Evolutionary conservation across 92 coral and sea anemone genomes (phyloP), one percentile per base, ranked within the genome.

Genomic region (Nematostella vectensis): DNA sequence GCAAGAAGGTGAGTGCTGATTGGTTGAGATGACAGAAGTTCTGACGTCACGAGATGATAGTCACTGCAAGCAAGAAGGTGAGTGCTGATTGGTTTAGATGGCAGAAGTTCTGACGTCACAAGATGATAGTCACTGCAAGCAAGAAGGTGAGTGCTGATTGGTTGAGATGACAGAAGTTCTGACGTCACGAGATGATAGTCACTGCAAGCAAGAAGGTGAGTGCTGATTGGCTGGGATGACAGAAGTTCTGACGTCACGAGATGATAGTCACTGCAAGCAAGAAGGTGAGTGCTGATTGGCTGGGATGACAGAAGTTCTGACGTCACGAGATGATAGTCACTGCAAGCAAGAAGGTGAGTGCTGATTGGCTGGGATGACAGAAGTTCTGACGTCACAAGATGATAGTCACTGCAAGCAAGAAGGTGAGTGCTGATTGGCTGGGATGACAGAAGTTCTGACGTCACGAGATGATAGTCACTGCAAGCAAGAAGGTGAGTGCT

Each of bases 261-360:
- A 82, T 48, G 78, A 75, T n/a, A 74, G 76, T 36, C 71, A 86
- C 36, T 69, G 77, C 24, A 77, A 82, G 17, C 96, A 87, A 51
- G 85, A 74, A 74, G 99, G 99, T 82, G 44, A 27, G 57, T 44
- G n/a, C n/a, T n/a, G n/a, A n/a, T n/a, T n/a, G n/a, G n/a, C n/a
- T n/a, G n/a, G n/a, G 52, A 62, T 89, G 28, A 81, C 83, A 33
- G 95, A 80, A 54, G 70, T 89, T 40, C 71, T 85, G 45, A 70
- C 84, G 52, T 72, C 76, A 31, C 70, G 79, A 37, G 91, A 85
- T 45, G 77, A 74, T n/a, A 76, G 78, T 31, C 72, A 89, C 38
- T 71, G 76, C 23, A 77, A 85, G 16, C 97, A 85, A 55, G 85
- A 76, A 73, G 97, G 97, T 86, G 44, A 27, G 57, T 44, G n/a